A percentile compares a stretch with the other conserved stretches of the same genome.
phyloP scores from a whole-genome alignment of 2,888 invertebrate genomes.

The Cosmorhoe ocellata region DNA sequence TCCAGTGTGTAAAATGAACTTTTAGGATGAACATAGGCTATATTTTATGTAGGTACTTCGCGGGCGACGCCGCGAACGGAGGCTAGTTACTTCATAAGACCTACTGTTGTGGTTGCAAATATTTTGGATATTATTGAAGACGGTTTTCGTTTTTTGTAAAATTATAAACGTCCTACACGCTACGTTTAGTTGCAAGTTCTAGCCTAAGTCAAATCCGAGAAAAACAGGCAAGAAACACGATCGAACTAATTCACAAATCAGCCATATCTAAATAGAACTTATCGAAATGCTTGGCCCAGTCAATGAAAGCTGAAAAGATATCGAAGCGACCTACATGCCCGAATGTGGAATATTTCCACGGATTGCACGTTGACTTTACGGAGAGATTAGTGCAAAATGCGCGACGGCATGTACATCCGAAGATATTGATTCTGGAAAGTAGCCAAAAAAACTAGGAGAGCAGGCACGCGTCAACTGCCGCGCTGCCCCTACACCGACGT shows the following conservation, averaged over 20 bases:
- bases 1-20: too few relatives aligned
- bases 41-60: too few relatives aligned
- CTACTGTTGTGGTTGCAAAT: too few relatives aligned
- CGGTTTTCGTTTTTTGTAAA: too few relatives aligned
- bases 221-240: too few relatives aligned
- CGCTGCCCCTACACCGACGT: conserved; percentile 71
- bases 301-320: conserved; percentile 27
- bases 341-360: conserved; percentile 33
- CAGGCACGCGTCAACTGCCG: conserved; percentile 79
- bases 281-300: conserved; percentile 25
- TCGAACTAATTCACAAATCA: conserved; percentile 1
- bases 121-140: too few relatives aligned
- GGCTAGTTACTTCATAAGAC: too few relatives aligned
- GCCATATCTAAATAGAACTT: conserved; percentile 24
- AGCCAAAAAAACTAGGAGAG: conserved; percentile 79
- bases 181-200: too few relatives aligned
- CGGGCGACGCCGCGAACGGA: too few relatives aligned
- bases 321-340: conserved; percentile 31
- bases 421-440: conserved; percentile 81
- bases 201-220: too few relatives aligned
- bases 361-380: conserved; percentile 53
- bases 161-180: too few relatives aligned
- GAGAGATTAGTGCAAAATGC: conserved; percentile 76
- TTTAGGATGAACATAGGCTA: too few relatives aligned
- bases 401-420: conserved; percentile 74